phyloP scores from a whole-genome alignment of 1,140 invertebrate species.

The Thereuonema tuberculata region DNA sequence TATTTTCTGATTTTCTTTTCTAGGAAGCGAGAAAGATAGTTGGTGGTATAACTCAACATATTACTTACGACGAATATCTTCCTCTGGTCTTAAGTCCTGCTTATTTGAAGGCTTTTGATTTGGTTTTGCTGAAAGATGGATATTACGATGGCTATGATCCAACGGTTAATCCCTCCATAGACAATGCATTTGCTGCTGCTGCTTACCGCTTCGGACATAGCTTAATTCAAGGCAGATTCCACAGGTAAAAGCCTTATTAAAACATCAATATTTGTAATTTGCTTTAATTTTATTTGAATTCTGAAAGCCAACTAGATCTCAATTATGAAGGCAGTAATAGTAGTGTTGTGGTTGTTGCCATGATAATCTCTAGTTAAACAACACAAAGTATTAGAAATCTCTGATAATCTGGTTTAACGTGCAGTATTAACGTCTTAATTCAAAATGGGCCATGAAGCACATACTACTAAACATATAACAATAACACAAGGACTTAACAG shows the following conservation, averaged over 20 bases:
- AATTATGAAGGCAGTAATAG: too few species aligned
- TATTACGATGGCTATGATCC: conserved; percentile 36
- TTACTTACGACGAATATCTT: conserved; percentile 74
- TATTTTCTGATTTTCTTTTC: neutral
- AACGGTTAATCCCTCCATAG: conserved; percentile 36
- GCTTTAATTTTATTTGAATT: too few species aligned
- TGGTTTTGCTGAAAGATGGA: conserved; percentile 19
- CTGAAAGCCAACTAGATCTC: too few species aligned
- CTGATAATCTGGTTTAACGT: too few species aligned
- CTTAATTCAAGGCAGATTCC: conserved; percentile 30
- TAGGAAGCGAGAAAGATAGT: conserved; percentile 63
- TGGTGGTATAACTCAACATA: conserved; percentile 71
- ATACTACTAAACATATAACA: too few species aligned
- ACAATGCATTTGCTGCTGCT: conserved; percentile 46
- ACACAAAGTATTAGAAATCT: too few species aligned
- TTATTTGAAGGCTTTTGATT: conserved; percentile 11
- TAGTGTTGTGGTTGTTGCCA: too few species aligned
- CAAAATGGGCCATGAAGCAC: too few species aligned
- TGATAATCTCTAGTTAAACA: too few species aligned
- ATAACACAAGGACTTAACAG: too few species aligned
- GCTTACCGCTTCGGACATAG: conserved; percentile 46
- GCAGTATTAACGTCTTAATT: too few species aligned
- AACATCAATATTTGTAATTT: neutral
- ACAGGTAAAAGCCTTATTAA: conserved; percentile 35
- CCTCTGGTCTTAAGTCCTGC: conserved; percentile 53